A percentile compares a stretch with the other conserved stretches of the same genome.
phyloP scores from a whole-genome alignment of 2,797 vertebrate genomes.

The Hoplostethus mediterraneus region DNA sequence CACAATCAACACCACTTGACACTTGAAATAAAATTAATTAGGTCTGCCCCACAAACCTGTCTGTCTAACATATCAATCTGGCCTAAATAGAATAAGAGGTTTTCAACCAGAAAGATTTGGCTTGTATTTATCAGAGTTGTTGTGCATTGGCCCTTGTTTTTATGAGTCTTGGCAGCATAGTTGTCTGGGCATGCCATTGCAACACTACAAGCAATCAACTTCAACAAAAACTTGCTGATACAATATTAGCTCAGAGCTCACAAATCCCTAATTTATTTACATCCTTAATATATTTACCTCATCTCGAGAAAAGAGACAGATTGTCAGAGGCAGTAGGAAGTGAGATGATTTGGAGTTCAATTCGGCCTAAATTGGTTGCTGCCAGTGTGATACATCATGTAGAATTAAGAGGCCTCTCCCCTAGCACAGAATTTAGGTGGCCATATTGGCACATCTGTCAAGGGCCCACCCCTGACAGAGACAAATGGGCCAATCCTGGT shows the following conservation, averaged over 20 bases:
- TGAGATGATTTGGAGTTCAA: constrained; percentile 86
- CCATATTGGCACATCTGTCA: constrained; percentile 88
- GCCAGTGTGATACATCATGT: constrained; percentile 86
- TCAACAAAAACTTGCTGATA: constrained; percentile 61
- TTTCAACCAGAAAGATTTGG: constrained; percentile 34
- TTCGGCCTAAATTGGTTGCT: constrained; percentile 86
- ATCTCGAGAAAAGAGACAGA: constrained; percentile 81
- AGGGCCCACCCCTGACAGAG: constrained; percentile 82
- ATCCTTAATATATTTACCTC: constrained; percentile 84
- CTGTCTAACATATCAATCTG: constrained; percentile 67
- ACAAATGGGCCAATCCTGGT: constrained; percentile 83
- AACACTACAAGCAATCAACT: constrained; percentile 63
- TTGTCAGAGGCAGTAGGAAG: constrained; percentile 82
- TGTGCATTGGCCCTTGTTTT: constrained; percentile 22
- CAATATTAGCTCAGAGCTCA: constrained; percentile 64
- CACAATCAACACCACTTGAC: constrained; percentile 62
- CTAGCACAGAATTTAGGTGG: constrained; percentile 78
- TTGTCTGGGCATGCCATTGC: constrained; percentile 26
- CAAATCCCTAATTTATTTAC: constrained; percentile 80
- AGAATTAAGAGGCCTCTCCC: constrained; percentile 85
- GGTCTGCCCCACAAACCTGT: constrained; percentile 70
- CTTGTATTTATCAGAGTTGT: constrained; percentile 23
- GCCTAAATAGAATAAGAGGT: constrained; percentile 49
- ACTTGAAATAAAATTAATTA: constrained; percentile 79
- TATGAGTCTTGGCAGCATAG: constrained; percentile 20